Evolutionary conservation across 2,888 invertebrate genomes (phyloP).

Genomic region (Prenolepis imparis): DNA sequence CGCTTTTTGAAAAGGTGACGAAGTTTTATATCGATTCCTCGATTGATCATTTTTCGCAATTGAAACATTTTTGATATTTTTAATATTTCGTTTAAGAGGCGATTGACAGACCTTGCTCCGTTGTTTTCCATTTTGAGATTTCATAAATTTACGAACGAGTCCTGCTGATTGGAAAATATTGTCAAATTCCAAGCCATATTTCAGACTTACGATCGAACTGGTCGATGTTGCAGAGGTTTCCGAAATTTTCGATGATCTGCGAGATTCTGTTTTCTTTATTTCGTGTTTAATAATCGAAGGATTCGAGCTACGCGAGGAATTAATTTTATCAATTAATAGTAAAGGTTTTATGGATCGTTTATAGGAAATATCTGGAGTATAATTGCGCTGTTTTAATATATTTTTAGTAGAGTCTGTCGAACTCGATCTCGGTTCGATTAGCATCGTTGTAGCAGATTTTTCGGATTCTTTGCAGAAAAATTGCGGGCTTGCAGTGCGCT

Average conservation of each 20-base stretch:
- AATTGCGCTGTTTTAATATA: constrained; percentile 12
- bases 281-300: not conserved
- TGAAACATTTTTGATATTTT: not conserved
- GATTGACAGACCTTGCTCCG: not conserved
- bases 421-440: constrained; percentile 59
- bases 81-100: constrained; percentile 5
- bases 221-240: constrained; percentile 29
- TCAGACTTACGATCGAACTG: constrained; percentile 5
- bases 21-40: not conserved
- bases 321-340: not conserved
- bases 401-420: not conserved
- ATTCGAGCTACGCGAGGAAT: not conserved
- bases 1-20: constrained; percentile 6
- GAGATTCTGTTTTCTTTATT: not conserved
- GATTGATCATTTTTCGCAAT: not conserved
- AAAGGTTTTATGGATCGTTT: not conserved
- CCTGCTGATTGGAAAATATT: constrained; percentile 59
- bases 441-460: constrained; percentile 59
- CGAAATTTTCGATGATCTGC: constrained; percentile 49
- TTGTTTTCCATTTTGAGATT: constrained; percentile 28
- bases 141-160: constrained; percentile 63
- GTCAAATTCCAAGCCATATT: constrained; percentile 30
- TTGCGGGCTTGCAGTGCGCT: constrained; percentile 54
- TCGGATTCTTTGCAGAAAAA: constrained; percentile 54
- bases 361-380: not conserved